Conservation (phyloP, 2,888 invertebrate genomes). For the Zeuzera pyrina region DNA sequence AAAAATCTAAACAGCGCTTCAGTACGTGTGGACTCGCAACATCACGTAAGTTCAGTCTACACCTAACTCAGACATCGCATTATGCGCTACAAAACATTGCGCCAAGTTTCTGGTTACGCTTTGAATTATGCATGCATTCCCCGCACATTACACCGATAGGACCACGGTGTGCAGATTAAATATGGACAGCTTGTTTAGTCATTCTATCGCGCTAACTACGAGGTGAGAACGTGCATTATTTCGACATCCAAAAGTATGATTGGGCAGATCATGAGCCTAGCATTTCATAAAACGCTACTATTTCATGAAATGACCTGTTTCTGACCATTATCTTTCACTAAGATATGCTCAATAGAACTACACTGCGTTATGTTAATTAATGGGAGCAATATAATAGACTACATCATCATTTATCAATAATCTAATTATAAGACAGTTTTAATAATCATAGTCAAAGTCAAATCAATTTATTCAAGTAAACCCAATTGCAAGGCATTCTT, state of each 20-base stretch:
- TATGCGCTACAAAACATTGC: constrained; percentile 28
- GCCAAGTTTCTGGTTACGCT: constrained; percentile 24
- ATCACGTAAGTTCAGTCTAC: constrained; percentile 3
- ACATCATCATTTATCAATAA: too few relatives aligned
- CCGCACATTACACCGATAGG: constrained; percentile 45
- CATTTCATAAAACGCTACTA: too few relatives aligned
- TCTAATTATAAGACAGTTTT: too few relatives aligned
- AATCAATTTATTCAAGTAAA: too few relatives aligned
- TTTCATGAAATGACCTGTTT: too few relatives aligned
- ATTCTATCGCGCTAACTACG: constrained; percentile 39
- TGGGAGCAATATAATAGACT: too few relatives aligned
- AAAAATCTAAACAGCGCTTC: constrained; percentile 4
- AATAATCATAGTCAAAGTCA: too few relatives aligned
- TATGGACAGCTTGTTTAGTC: constrained; percentile 50
- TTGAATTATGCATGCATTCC: constrained; percentile 46
- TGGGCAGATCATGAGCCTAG: too few relatives aligned
- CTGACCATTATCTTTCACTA: too few relatives aligned
- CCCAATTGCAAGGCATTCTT: too few relatives aligned
- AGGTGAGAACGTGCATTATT: constrained; percentile 24
- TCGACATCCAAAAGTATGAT: not conserved
- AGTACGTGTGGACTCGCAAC: constrained; percentile 4
- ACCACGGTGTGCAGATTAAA: constrained; percentile 40
- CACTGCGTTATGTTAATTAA: too few relatives aligned
- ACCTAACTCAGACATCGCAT: constrained; percentile 20
- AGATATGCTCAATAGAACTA: too few relatives aligned